Percentiles rank a stretch among this genome's conserved stretches.
Conservation (phyloP, 2,113 vertebrate genomes). For the Balaenoptera acutorostrata region DNA sequence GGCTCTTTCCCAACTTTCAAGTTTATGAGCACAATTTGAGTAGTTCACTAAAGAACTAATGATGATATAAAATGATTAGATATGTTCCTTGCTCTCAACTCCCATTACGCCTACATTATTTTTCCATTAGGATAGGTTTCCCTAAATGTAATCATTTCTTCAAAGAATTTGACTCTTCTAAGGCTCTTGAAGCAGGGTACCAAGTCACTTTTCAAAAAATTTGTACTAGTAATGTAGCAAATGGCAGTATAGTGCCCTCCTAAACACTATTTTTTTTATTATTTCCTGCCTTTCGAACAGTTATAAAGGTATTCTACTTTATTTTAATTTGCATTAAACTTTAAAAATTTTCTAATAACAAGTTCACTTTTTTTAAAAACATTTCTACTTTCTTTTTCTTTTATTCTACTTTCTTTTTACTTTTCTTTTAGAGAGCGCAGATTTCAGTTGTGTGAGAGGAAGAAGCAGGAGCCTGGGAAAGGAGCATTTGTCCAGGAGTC, state of each 20-base stretch:
- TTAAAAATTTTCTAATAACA: not conserved
- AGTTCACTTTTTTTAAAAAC: not conserved
- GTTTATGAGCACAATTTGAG: constrained; percentile 22
- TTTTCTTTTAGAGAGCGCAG: not conserved
- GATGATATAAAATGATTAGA: not conserved
- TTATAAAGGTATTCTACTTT: constrained; percentile 11
- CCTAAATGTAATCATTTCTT: not conserved
- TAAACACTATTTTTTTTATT: not conserved
- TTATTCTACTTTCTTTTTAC: not conserved
- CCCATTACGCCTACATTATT: not conserved
- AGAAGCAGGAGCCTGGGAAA: not conserved
- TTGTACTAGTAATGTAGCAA: not conserved
- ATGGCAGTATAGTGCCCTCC: not conserved
- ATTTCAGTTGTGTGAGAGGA: not conserved
- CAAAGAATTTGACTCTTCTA: not conserved
- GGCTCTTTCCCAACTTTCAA: not conserved
- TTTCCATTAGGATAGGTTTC: not conserved
- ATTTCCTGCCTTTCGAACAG: not conserved
- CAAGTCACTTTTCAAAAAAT: not conserved
- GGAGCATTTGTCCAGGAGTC: not conserved
- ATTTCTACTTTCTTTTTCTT: not conserved
- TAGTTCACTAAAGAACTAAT: not conserved
- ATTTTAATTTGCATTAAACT: not conserved
- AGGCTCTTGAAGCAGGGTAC: not conserved
- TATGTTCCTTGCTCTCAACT: not conserved